Evolutionary conservation across 2,888 invertebrate genomes (phyloP), one percentile per base, ranked within the genome.

Genomic region (Drosophila mercatorum): DNA sequence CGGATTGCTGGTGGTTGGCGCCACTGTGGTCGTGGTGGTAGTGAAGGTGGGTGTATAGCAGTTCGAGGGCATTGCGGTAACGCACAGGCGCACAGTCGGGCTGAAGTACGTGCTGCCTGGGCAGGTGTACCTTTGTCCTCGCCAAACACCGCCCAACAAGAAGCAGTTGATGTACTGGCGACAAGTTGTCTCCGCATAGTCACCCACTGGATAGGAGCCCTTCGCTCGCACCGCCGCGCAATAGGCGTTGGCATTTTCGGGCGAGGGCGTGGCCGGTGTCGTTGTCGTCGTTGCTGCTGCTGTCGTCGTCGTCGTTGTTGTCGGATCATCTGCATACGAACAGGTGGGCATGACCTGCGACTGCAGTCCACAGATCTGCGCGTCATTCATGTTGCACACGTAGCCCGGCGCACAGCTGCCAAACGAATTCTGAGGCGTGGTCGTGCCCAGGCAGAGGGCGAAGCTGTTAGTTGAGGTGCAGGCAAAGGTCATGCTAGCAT

Each of bases 111-210:
- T 75, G 8, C 36, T 60, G 2, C 86, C 91, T 5, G 90, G 80
- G 40, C 91, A 91, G 8, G 67, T 78, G 46, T 90, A 90, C 0
- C 70, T 69, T 8, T 82, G 61, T 0, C 91, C 91, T 8, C 44
- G 28, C 91, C 91, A 91, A 5, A 8, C 64, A 34, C 78, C 78
- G 46, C 56, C 56, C 3, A 78, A 58, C 11, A 67, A 17, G 11
- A 68, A 75, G 60, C 91, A 91, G 1, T 79, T 34, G 38, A 91
- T 80, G 34, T 91, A 91, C 80, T 89, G 88, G 51, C 63, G 83
- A 70, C 91, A 91, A 3, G 90, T 85, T 5, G 80, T 83, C n/a
- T 67, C 66, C 7, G 79, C 57, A 43, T 81, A 62, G 22, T 73
- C 65, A 22, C 91, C 91, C 0, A 82, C 80, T 6, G 82, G 56